phyloP scores from a whole-genome alignment of 2,797 vertebrate species.

The Chelon labrosus region DNA sequence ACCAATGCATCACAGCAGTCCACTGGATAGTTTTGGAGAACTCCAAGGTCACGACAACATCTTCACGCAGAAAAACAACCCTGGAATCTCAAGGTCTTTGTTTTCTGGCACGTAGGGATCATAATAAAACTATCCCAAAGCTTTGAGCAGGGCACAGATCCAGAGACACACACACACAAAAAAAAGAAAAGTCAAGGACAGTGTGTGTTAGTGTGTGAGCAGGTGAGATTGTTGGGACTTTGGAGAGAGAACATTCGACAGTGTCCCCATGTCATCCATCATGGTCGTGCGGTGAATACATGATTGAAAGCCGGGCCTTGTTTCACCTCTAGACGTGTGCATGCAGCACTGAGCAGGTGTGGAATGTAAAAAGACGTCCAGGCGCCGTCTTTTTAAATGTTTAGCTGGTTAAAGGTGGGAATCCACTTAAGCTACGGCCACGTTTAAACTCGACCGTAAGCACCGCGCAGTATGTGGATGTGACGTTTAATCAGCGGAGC shows the following conservation, averaged over 20 bases:
- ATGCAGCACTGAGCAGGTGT: background rate
- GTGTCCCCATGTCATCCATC: slow-evolving; percentile 45
- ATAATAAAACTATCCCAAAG: slow-evolving; percentile 11
- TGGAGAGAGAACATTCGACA: slow-evolving; percentile 26
- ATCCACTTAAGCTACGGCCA: slow-evolving; percentile 30
- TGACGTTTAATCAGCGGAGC: slow-evolving; percentile 47
- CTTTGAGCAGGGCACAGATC: background rate
- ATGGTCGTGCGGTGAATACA: slow-evolving; percentile 29
- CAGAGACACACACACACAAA: too few relatives aligned
- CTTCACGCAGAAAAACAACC: background rate
- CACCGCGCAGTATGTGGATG: slow-evolving; percentile 1
- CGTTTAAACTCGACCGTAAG: slow-evolving; percentile 16
- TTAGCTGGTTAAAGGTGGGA: slow-evolving; percentile 13
- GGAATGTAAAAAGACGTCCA: background rate
- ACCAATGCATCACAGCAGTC: too few relatives aligned
- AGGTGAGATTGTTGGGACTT: slow-evolving; percentile 9
- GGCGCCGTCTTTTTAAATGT: slow-evolving; percentile 11
- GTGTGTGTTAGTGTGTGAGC: slow-evolving; percentile 9
- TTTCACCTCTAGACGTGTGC: slow-evolving; percentile 12
- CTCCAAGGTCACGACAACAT: too few relatives aligned
- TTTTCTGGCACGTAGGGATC: too few relatives aligned
- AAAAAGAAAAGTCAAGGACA: background rate
- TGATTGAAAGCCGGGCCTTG: slow-evolving; percentile 23
- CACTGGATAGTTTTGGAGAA: too few relatives aligned
- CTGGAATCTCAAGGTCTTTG: too few relatives aligned